Conservation (phyloP, 2,888 invertebrate species). For the Trachelus iudaicus region DNA sequence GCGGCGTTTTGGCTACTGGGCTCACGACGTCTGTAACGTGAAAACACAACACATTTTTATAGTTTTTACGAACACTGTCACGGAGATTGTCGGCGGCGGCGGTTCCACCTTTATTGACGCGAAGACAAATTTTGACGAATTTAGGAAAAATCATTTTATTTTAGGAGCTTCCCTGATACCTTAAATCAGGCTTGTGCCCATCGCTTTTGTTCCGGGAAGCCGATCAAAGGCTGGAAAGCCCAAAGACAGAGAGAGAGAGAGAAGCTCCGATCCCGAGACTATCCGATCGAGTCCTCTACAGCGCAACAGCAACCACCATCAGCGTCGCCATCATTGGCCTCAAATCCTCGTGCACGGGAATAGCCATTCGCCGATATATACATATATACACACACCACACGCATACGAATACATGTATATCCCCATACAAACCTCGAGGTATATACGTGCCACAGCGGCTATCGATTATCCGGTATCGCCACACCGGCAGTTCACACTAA, state of each 20-base stretch:
- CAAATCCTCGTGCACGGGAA: background rate
- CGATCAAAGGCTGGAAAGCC: conserved; percentile 37
- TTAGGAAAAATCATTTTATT: too few relatives aligned
- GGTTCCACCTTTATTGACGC: too few relatives aligned
- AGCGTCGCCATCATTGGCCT: background rate
- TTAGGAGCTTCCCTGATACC: too few relatives aligned
- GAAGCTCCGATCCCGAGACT: background rate
- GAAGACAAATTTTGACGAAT: too few relatives aligned
- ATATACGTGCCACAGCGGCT: conserved; percentile 24
- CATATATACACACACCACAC: background rate
- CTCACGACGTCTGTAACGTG: conserved; percentile 32
- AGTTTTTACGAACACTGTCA: background rate
- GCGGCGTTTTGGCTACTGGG: conserved; percentile 36
- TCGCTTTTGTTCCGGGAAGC: conserved; percentile 48
- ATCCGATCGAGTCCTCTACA: background rate
- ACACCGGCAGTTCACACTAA: conserved; percentile 51
- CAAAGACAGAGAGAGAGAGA: background rate
- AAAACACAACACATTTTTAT: background rate
- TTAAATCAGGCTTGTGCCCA: conserved; percentile 7
- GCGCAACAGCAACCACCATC: background rate
- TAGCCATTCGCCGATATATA: background rate
- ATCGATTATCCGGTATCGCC: conserved; percentile 50
- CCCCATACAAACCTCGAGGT: background rate
- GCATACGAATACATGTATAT: background rate
- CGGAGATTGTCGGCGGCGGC: background rate